Base-by-base conservation (phyloP, 2,888 invertebrate genomes). In the Drosophila leonis region DNA sequence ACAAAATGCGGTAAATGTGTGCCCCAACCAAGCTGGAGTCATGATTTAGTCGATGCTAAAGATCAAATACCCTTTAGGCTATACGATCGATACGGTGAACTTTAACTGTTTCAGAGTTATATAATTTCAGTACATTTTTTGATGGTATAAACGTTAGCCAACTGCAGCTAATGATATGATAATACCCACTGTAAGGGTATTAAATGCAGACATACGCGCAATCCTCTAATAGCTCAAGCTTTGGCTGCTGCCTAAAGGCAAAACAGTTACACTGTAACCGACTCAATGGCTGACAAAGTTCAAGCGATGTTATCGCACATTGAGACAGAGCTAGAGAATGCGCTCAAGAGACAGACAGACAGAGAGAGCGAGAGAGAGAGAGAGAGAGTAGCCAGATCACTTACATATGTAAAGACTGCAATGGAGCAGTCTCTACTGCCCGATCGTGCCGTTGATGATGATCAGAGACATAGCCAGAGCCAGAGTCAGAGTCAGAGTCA, bases 271-370 rank as follows among this genome's bases (percentile, higher is more conserved):
- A 78, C 61, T 65, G 31, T 57, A 74, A 69, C 57, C 70, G 60
- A 63, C 63, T 77, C 63, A 65, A 60, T 74, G 73, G 62, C 70
- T 77, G 83, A 72, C 80, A 79, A 87, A 90, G 90, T 90, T 90
- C 90, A 90, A 82, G 83, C 78, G 90, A 90, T 90, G 78, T 89
- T 90, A 90, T 90, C 90, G 84, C 78, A 78, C 78, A 78, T 75
- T 64, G 24, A 29, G 57, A 51, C 55, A 67, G 44, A 24, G 51
- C 42, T 63, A 62, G 42, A 72, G 55, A 44, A 55, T 27, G 48
- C 37, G 39, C 27, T 24, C 37, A 9, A 42, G 33, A 51, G 31
- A 42, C 65, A 37, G 48, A 24, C 24, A 10, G n/a, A 37, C 35
- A 24, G 33, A 5, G 18, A 20, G 62, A 37, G 51, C 44, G 35